Evolutionary conservation across 2,113 vertebrate species (phyloP).

Genomic region (Brevimyrus niger): DNA sequence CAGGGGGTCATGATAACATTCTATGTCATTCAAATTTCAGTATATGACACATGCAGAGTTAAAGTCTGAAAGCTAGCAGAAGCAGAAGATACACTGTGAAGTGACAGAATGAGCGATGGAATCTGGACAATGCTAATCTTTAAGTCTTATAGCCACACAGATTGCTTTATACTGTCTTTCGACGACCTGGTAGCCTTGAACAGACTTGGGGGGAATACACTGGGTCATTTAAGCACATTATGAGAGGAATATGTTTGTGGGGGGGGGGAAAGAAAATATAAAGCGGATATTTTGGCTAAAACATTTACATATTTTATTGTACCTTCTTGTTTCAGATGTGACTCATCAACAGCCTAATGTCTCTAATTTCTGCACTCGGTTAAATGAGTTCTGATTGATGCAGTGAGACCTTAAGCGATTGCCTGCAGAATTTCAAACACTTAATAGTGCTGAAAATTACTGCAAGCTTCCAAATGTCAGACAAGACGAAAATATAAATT

Average conservation of each 20-base stretch:
- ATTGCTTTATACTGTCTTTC: background rate
- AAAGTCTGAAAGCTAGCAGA: background rate
- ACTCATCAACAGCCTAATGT: conserved; percentile 11
- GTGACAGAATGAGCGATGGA: background rate
- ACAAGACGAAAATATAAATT: conserved; percentile 63
- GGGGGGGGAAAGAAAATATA: background rate
- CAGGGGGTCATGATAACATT: background rate
- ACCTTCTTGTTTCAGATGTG: background rate
- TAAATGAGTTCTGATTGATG: conserved; percentile 57
- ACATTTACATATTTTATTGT: conserved; percentile 10
- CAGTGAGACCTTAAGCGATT: conserved; percentile 34
- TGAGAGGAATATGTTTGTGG: background rate
- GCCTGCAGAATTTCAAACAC: conserved; percentile 65
- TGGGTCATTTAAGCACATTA: background rate
- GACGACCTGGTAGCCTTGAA: background rate
- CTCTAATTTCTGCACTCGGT: conserved; percentile 32
- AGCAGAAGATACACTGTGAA: background rate
- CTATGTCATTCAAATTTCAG: background rate
- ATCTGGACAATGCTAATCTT: background rate
- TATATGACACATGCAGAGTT: background rate
- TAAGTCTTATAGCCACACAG: background rate
- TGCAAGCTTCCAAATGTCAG: conserved; percentile 65
- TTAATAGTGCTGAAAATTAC: conserved; percentile 64
- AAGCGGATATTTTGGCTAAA: background rate
- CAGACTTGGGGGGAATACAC: background rate